Evolutionary conservation across 2,888 invertebrate species (phyloP).

Genomic region (Phasia obesa): DNA sequence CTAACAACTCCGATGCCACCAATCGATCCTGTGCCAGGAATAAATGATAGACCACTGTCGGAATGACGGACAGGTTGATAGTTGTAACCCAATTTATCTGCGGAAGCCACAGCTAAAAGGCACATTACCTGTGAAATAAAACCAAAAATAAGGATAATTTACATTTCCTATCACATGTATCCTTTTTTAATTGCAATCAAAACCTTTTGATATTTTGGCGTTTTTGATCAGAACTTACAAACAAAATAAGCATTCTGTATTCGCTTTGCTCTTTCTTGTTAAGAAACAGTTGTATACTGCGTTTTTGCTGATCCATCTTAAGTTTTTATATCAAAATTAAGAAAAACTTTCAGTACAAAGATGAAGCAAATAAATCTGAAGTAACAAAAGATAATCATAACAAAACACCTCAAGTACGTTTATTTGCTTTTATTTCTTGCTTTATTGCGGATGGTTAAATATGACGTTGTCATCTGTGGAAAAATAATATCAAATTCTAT

Average conservation of each 20-base stretch:
- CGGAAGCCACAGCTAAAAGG: slow-evolving; percentile 76
- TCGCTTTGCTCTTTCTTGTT: slow-evolving; percentile 75
- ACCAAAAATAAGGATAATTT: neutral
- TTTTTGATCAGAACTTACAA: slow-evolving; percentile 57
- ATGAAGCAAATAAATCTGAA: too few relatives aligned
- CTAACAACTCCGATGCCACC: too few relatives aligned
- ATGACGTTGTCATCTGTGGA: too few relatives aligned
- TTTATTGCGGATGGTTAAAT: too few relatives aligned
- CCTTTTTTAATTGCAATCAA: too few relatives aligned
- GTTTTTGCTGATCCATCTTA: slow-evolving; percentile 2
- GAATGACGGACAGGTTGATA: slow-evolving; percentile 77
- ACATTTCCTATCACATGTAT: too few relatives aligned
- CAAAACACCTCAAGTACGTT: neutral
- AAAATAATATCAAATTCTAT: too few relatives aligned
- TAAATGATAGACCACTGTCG: slow-evolving; percentile 75
- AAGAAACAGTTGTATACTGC: slow-evolving; percentile 73
- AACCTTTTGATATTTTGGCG: neutral
- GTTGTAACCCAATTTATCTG: slow-evolving; percentile 79
- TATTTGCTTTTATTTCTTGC: too few relatives aligned
- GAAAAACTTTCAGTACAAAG: neutral
- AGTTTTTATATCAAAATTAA: slow-evolving; percentile 54
- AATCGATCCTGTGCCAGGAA: slow-evolving; percentile 69
- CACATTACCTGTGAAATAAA: slow-evolving; percentile 73
- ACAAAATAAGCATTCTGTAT: slow-evolving; percentile 71
- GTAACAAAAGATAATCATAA: slow-evolving; percentile 11